Evolutionary conservation across 2,888 invertebrate species (phyloP).

Genomic region (Aleiodes leptofemur): DNA sequence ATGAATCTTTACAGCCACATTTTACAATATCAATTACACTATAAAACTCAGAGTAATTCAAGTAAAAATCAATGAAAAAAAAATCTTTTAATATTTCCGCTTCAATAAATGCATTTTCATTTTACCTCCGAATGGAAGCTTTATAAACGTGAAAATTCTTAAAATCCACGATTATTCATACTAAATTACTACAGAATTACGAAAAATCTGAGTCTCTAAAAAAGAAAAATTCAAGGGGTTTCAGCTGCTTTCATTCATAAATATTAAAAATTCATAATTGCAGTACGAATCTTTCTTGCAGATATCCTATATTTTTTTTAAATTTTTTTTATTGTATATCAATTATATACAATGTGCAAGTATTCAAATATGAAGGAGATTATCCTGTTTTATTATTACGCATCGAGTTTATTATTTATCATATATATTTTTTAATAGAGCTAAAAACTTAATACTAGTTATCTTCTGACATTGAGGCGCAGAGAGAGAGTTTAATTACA

Average conservation of each 20-base stretch:
- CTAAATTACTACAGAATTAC: conserved; percentile 5
- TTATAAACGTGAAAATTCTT: too few relatives aligned
- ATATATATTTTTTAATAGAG: conserved; percentile 13
- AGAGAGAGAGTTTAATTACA: conserved; percentile 63
- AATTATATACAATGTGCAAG: conserved; percentile 42
- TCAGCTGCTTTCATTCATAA: background rate
- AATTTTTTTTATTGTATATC: conserved; percentile 65
- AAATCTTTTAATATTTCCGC: conserved; percentile 19
- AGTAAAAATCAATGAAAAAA: conserved; percentile 53
- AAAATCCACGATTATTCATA: conserved; percentile 48
- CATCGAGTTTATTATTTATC: conserved; percentile 21
- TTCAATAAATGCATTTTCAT: conserved; percentile 49
- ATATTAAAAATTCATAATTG: conserved; percentile 69
- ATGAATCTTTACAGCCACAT: conserved; percentile 73
- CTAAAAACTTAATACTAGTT: conserved; percentile 9
- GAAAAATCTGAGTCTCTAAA: background rate
- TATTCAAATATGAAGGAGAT: conserved; percentile 7
- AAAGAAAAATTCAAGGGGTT: background rate
- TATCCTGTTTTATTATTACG: conserved; percentile 16
- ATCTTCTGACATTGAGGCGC: background rate
- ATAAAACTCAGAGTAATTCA: conserved; percentile 68
- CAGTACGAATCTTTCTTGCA: conserved; percentile 65
- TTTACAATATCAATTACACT: conserved; percentile 70
- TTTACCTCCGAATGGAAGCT: conserved; percentile 64
- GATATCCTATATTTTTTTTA: conserved; percentile 56